Evolutionary conservation across 2,888 invertebrate species (phyloP).

Genomic region (Synanthedon myopaeformis): DNA sequence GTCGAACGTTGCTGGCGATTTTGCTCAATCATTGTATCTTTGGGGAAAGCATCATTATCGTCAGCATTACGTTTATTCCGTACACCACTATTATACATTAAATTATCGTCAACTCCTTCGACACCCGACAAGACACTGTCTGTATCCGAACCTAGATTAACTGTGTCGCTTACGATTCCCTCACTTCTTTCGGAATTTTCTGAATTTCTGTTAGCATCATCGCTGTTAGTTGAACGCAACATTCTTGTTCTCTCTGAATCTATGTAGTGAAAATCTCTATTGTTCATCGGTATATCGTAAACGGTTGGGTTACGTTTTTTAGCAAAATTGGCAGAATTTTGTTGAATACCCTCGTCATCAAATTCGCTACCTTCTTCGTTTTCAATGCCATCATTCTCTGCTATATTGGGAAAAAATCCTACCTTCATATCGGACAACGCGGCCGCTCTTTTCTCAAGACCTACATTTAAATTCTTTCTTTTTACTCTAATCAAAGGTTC

Average conservation of each 20-base stretch:
- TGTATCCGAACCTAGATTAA: constrained; percentile 46
- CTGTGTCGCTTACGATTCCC: constrained; percentile 22
- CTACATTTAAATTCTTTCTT: constrained; percentile 33
- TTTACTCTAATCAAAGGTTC: constrained; percentile 52
- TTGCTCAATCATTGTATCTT: background rate
- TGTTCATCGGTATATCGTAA: constrained; percentile 12
- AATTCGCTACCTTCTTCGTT: constrained; percentile 63
- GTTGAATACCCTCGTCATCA: constrained; percentile 60
- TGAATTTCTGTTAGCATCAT: constrained; percentile 3
- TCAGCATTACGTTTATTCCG: constrained; percentile 32
- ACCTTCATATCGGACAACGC: constrained; percentile 41
- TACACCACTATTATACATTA: constrained; percentile 40
- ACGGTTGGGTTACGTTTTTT: constrained; percentile 13
- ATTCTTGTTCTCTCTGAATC: constrained; percentile 6
- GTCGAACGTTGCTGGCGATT: constrained; percentile 15
- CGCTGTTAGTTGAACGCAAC: background rate
- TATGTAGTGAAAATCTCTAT: constrained; percentile 6
- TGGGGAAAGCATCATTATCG: constrained; percentile 4
- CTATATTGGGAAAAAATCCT: constrained; percentile 41
- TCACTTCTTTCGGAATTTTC: constrained; percentile 11
- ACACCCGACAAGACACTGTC: constrained; percentile 47
- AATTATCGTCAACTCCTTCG: constrained; percentile 49
- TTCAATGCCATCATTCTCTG: constrained; percentile 53
- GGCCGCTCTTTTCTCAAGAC: constrained; percentile 35
- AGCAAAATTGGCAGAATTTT: constrained; percentile 39